Evolutionary conservation across 1,140 invertebrate species (phyloP), one percentile per base, ranked within the genome.

Genomic region (Drosophila ercepeae): DNA sequence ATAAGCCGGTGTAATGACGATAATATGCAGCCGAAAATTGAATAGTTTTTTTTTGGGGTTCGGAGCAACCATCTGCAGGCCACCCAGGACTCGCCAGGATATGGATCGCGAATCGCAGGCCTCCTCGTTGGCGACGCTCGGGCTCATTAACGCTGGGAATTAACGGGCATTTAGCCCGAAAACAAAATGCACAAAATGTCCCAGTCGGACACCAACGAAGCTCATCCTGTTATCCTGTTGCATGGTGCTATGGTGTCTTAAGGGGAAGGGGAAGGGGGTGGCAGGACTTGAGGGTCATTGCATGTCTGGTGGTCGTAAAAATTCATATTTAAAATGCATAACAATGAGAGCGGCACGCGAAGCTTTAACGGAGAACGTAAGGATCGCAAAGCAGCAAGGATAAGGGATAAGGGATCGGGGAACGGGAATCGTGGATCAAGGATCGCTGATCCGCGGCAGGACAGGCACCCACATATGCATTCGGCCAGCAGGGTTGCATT

Each of bases 281-380:
- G 42, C 18, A 41, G 52, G 42, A 60, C 46, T 32, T 18, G 41
- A 44, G 50, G 16, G n/a, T 45, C 13, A 16, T 81, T 69, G 78
- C 81, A 76, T 84, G 81, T 76, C 76, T 79, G 73, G 54, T 41
- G 81, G 63, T 39, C 58, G 77, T 86, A 79, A 86, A 86, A 86
- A 69, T 86, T 61, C 63, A 74, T 81, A 86, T 86, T 81, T 86
- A 86, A 86, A 86, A 81, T 86, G 82, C 81, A 86, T 86, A 86
- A 86, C 82, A 88, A 88, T 86, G 81, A 76, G 82, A 63, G 57
- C 82, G 72, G 54, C 81, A 84, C 76, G 81, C 81, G 42, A 81
- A 76, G 48, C 64, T 77, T 82, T 68, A 49, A 50, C 45, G 27
- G 27, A 55, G 51, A 78, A 57, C 68, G 19, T 49, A 54, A 73